These are phyloP conservation scores for Miichthys miiuy DNA, from an alignment of 2,797 vertebrate genomes.

Conservation along the genomic window DNA sequence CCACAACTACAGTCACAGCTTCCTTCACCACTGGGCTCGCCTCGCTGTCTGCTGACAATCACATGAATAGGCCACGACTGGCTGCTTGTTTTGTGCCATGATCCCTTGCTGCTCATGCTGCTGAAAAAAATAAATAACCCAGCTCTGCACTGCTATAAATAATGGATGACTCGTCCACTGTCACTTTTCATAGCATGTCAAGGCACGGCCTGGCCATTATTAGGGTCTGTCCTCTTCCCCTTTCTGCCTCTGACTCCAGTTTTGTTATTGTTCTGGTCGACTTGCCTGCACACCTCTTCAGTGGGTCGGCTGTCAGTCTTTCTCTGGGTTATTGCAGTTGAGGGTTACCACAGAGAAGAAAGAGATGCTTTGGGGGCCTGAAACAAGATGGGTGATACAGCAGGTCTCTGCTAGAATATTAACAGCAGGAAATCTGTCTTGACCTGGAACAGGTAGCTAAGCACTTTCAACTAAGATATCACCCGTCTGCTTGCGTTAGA, in stretches of 20 bases:
- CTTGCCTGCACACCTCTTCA: constrained; percentile 79
- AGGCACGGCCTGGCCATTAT: constrained; percentile 83
- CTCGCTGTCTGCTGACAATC: constrained; percentile 80
- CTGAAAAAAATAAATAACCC: constrained; percentile 86
- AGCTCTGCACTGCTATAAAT: constrained; percentile 85
- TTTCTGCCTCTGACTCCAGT: constrained; percentile 78
- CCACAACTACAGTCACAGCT: constrained; percentile 59
- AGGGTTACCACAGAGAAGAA: constrained; percentile 72
- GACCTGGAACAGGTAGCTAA: constrained; percentile 65
- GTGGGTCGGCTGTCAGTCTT: constrained; percentile 79
- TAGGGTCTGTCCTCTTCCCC: constrained; percentile 82
- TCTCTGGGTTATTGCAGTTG: constrained; percentile 60
- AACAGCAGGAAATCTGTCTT: constrained; percentile 55
- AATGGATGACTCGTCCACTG: constrained; percentile 89
- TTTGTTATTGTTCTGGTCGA: constrained; percentile 83
- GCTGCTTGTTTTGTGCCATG: constrained; percentile 87
- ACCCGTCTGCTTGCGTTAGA: constrained; percentile 60
- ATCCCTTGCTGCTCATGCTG: constrained; percentile 84
- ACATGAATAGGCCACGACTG: constrained; percentile 82
- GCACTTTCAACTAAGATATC: constrained; percentile 59
- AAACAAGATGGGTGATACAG: constrained; percentile 53
- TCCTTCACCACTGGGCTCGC: constrained; percentile 59
- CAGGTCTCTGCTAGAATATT: constrained; percentile 30
- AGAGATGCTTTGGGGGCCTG: constrained; percentile 62
- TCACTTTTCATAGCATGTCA: constrained; percentile 88